Percentiles rank a stretch among this genome's conserved stretches.
Evolutionary conservation across 2,888 invertebrate genomes (phyloP).

Genomic region (Pilophorus perplexus): DNA sequence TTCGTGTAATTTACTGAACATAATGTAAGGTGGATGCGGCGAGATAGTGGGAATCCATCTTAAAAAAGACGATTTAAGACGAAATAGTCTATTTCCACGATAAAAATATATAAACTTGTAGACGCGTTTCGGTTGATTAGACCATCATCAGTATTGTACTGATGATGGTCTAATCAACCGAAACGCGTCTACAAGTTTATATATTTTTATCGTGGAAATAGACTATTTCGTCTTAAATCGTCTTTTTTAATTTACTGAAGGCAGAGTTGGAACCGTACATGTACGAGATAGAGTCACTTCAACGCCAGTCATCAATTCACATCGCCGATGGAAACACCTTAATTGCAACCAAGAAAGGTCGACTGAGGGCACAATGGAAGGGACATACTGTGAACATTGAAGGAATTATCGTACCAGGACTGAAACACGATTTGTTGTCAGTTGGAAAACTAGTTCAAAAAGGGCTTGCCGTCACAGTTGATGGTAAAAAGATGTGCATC

Average conservation of each 20-base stretch:
- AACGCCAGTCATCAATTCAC: background rate
- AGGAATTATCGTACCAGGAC: background rate
- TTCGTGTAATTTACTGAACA: background rate
- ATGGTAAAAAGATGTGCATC: background rate
- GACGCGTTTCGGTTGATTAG: too few species aligned
- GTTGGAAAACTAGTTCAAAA: background rate
- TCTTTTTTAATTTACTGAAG: too few species aligned
- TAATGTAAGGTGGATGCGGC: too few species aligned
- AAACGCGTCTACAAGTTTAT: too few species aligned
- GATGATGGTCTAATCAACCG: too few species aligned
- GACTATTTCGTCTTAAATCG: too few species aligned
- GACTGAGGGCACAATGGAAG: background rate
- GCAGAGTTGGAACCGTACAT: background rate
- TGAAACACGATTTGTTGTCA: slow-evolving; percentile 10
- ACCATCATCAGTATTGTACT: too few species aligned
- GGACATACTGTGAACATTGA: background rate
- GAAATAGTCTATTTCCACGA: too few species aligned
- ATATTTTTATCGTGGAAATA: too few species aligned
- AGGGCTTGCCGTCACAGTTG: background rate
- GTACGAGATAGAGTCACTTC: background rate
- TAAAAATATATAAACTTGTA: too few species aligned
- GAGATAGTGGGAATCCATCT: too few species aligned
- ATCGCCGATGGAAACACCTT: background rate
- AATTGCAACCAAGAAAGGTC: background rate
- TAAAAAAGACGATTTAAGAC: too few species aligned